Evolutionary conservation across 2,888 invertebrate species (phyloP).

Genomic region (Sinhomidia bicolor): DNA sequence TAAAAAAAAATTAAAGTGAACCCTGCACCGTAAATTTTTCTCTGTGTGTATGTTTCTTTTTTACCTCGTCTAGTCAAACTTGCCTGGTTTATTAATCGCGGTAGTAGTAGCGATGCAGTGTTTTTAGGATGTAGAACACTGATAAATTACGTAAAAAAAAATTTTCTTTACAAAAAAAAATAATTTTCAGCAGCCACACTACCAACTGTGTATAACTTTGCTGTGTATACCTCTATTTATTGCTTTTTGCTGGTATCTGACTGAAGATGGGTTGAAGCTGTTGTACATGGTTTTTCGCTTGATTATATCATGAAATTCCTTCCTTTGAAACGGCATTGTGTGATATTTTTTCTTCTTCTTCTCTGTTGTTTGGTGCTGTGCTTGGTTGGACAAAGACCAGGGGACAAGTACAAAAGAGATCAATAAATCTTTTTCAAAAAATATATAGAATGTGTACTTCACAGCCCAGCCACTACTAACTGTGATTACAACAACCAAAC

Average conservation of each 20-base stretch:
- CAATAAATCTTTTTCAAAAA: slow-evolving; percentile 66
- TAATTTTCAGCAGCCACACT: not conserved
- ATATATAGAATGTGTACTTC: slow-evolving; percentile 3
- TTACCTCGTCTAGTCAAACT: not conserved
- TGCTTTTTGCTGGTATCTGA: too few species aligned
- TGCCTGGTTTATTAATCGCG: not conserved
- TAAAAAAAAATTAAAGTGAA: not conserved
- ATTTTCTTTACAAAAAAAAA: not conserved
- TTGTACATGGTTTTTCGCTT: slow-evolving; percentile 21
- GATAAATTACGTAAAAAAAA: slow-evolving; percentile 55
- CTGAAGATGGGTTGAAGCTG: not conserved
- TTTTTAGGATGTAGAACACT: slow-evolving; percentile 55
- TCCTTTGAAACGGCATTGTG: slow-evolving; percentile 28
- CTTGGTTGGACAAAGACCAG: slow-evolving; percentile 12
- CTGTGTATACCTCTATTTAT: too few species aligned
- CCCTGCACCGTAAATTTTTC: slow-evolving; percentile 54
- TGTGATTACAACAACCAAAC: not conserved
- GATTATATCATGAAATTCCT: slow-evolving; percentile 57
- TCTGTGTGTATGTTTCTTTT: slow-evolving; percentile 17
- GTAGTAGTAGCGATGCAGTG: slow-evolving; percentile 13
- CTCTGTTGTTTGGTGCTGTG: not conserved
- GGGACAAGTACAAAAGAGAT: slow-evolving; percentile 62
- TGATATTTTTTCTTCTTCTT: not conserved
- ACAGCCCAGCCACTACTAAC: too few species aligned
- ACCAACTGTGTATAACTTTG: too few species aligned